Percentiles rank a stretch among this genome's conserved stretches.
Evolutionary conservation across 2,888 invertebrate species (phyloP).

Genomic region (Geotrupes spiniger): DNA sequence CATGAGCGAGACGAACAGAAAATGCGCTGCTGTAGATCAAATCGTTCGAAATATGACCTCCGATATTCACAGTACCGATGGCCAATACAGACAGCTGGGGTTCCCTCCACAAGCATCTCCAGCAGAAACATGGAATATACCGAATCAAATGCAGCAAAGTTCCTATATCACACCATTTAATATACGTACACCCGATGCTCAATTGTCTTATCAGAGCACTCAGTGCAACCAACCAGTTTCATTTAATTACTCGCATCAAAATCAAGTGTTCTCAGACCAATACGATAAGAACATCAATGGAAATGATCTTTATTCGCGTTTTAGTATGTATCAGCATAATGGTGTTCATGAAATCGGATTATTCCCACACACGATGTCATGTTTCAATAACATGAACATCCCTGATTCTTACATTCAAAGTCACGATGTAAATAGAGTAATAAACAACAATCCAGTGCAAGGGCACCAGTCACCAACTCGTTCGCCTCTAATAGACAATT

Average conservation of each 20-base stretch:
- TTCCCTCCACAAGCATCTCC: slow-evolving; percentile 47
- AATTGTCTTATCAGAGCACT: slow-evolving; percentile 24
- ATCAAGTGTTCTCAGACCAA: slow-evolving; percentile 24
- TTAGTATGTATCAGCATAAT: slow-evolving; percentile 33
- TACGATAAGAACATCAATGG: slow-evolving; percentile 19
- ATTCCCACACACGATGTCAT: slow-evolving; percentile 25
- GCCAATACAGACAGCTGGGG: slow-evolving; percentile 57
- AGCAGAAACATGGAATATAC: slow-evolving; percentile 35
- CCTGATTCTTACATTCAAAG: slow-evolving; percentile 16
- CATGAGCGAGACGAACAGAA: slow-evolving; percentile 44
- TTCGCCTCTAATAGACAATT: slow-evolving; percentile 62
- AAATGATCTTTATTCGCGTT: slow-evolving; percentile 23
- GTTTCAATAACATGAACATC: slow-evolving; percentile 19
- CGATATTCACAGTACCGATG: slow-evolving; percentile 57
- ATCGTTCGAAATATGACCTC: slow-evolving; percentile 61
- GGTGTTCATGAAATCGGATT: slow-evolving; percentile 30
- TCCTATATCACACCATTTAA: slow-evolving; percentile 28
- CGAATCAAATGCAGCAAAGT: slow-evolving; percentile 29
- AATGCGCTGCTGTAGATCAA: slow-evolving; percentile 52
- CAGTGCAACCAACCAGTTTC: slow-evolving; percentile 24
- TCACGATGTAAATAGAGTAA: slow-evolving; percentile 13
- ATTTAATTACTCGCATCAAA: slow-evolving; percentile 27
- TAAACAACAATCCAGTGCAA: slow-evolving; percentile 4
- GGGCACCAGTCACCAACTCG: slow-evolving; percentile 25
- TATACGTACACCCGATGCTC: slow-evolving; percentile 24